A percentile compares a stretch with the other conserved stretches of the same genome.
Evolutionary conservation across 2,888 invertebrate genomes (phyloP).

Genomic region (Linnaemya tessellans): DNA sequence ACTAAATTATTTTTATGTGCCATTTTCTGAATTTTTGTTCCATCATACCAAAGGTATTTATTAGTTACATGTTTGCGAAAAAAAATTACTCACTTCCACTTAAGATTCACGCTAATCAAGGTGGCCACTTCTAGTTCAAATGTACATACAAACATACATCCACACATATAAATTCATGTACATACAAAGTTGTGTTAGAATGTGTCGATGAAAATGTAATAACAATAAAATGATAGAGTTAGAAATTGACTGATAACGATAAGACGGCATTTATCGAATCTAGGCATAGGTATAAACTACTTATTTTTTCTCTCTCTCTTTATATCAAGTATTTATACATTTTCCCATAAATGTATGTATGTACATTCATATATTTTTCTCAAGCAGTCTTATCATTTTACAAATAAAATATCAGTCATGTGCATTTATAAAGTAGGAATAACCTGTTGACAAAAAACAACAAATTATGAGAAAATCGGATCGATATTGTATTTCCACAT

Average conservation of each 20-base stretch:
- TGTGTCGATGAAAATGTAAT: constrained; percentile 38
- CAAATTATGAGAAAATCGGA: constrained; percentile 14
- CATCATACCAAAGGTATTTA: too few species aligned
- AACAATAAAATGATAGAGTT: constrained; percentile 35
- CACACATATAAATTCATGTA: not conserved
- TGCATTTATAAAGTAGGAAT: constrained; percentile 36
- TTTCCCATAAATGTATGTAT: not conserved
- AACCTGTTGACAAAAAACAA: constrained; percentile 55
- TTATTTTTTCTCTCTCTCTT: constrained; percentile 2
- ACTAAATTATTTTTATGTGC: too few species aligned
- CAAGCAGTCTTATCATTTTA: constrained; percentile 60
- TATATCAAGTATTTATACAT: constrained; percentile 33
- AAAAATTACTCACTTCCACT: too few species aligned
- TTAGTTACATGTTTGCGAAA: too few species aligned
- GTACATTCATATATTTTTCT: constrained; percentile 34
- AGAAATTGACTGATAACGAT: constrained; percentile 55
- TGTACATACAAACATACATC: too few species aligned
- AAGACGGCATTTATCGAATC: constrained; percentile 53
- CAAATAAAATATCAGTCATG: constrained; percentile 47
- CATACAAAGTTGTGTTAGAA: not conserved
- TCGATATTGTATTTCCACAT: not conserved
- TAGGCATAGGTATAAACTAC: constrained; percentile 46
- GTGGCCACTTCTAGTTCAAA: not conserved
- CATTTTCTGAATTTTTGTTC: too few species aligned
- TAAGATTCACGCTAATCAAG: not conserved